A percentile compares a stretch with the other conserved stretches of the same genome.
Evolutionary conservation across 2,888 invertebrate genomes (phyloP).

Genomic region (Amphipyra tragopoginis): DNA sequence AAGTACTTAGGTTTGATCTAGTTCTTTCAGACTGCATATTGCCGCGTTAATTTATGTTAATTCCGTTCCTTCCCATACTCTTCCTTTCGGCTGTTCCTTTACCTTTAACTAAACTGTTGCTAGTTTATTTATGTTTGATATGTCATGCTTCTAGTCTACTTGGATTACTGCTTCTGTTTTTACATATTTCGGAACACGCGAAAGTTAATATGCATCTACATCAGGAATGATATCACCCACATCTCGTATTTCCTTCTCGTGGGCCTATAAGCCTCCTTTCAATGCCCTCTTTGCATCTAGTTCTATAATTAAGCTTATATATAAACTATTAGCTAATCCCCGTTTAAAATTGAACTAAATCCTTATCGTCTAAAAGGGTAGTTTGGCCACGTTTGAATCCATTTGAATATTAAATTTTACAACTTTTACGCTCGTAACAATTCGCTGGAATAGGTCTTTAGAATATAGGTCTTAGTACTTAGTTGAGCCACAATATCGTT

Average conservation of each 20-base stretch:
- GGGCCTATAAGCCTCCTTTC: background rate
- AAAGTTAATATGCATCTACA: background rate
- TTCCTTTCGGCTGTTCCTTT: too few species aligned
- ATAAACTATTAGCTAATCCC: conserved; percentile 18
- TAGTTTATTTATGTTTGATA: too few species aligned
- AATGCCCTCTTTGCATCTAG: background rate
- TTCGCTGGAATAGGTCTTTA: conserved; percentile 29
- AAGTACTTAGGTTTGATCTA: background rate
- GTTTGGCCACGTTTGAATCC: conserved; percentile 32
- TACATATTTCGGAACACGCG: too few species aligned
- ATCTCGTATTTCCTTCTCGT: background rate
- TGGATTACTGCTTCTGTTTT: too few species aligned
- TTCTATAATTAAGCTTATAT: conserved; percentile 17
- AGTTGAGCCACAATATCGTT: conserved; percentile 11
- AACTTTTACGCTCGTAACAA: conserved; percentile 32
- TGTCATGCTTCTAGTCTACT: too few species aligned
- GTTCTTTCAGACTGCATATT: background rate
- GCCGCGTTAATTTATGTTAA: too few species aligned
- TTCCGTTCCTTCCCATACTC: too few species aligned
- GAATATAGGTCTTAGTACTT: conserved; percentile 26
- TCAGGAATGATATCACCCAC: too few species aligned
- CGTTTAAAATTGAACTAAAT: conserved; percentile 37
- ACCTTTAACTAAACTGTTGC: too few species aligned
- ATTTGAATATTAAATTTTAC: conserved; percentile 46
- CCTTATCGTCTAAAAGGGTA: conserved; percentile 40